Base-by-base conservation (phyloP, 2,797 vertebrate species). In the Oreonectes daqikongensis region DNA sequence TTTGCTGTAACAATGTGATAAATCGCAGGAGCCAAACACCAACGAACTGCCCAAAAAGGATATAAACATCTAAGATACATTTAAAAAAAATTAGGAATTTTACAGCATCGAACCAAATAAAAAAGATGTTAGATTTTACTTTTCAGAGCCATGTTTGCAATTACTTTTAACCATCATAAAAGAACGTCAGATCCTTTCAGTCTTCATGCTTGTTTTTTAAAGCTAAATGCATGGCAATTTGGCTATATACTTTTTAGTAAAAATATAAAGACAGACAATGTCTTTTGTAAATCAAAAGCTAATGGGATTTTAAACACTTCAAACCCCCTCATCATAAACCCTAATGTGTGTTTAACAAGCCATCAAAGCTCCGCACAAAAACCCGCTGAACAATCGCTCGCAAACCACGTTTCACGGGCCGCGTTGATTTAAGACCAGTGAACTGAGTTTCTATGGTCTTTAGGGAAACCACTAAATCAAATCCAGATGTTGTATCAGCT, bases 401-500 rank as follows among this genome's bases (percentile, higher is more conserved):
- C 53, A 60, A 60, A 76, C 74, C 74, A 38, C 65, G 46, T 61
- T 65, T 74, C 60, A 65, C 5, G 46, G 60, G 32, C 26, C 4
- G 40, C 9, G 2, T 35, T 60, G 74, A 61, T 76, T 76, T 69
- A 76, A 48, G 42, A 69, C 20, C 42, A 65, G 67, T 63, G 44
- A 77, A 68, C 14, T 1, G 9, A 61, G 75, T 50, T 40, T 77
- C 28, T 60, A 46, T 63, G 53, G 42, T 63, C 72, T 72, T 69
- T 17, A 68, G 52, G 70, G 69, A 65, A 70, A 35, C 22, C 59
- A 42, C 66, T 35, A 30, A 74, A 78, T 66, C 60, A 69, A 61
- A 81, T 15, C 65, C 80, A 81, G 75, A 81, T 77, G 75, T 66
- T 8, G 11, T 20, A 72, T 55, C 40, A 64, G 57, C 55, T 46